phyloP scores from a whole-genome alignment of 2,797 vertebrate genomes.

The Myotis findleyi region DNA sequence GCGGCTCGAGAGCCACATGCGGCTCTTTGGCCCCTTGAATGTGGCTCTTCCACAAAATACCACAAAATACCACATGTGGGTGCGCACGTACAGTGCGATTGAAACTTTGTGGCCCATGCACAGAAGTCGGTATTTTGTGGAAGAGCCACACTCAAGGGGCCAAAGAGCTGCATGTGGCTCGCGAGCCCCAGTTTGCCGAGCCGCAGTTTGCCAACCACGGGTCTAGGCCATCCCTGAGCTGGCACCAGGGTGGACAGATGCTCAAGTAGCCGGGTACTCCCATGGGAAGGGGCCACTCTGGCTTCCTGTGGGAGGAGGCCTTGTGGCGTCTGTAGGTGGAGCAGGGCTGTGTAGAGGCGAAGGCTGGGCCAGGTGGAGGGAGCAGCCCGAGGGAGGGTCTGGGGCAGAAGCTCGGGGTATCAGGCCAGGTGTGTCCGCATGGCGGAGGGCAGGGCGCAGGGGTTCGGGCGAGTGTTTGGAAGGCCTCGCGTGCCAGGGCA shows the following conservation, averaged over 20 bases:
- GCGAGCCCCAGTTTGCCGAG: too few species aligned
- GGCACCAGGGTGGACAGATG: background rate
- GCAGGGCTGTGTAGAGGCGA: background rate
- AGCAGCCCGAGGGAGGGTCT: background rate
- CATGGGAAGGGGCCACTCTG: background rate
- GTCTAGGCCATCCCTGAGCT: too few species aligned
- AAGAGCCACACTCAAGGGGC: too few species aligned
- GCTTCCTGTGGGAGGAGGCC: background rate
- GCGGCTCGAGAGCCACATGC: too few species aligned
- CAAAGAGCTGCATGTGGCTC: too few species aligned
- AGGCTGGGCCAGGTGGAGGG: background rate
- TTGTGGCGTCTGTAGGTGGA: background rate
- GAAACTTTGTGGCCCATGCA: too few species aligned
- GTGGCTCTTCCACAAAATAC: too few species aligned
- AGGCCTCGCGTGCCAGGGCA: background rate
- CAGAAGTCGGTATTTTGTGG: too few species aligned
- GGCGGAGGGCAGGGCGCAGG: background rate
- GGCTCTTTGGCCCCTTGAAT: too few species aligned
- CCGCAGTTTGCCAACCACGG: too few species aligned
- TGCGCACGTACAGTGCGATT: too few species aligned
- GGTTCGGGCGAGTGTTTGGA: background rate
- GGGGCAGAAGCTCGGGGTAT: background rate
- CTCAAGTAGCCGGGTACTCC: background rate
- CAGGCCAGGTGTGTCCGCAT: fast-evolving
- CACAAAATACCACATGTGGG: too few species aligned